Conservation (phyloP, 2,888 invertebrate species). For the Phrixothrix hirtus region DNA sequence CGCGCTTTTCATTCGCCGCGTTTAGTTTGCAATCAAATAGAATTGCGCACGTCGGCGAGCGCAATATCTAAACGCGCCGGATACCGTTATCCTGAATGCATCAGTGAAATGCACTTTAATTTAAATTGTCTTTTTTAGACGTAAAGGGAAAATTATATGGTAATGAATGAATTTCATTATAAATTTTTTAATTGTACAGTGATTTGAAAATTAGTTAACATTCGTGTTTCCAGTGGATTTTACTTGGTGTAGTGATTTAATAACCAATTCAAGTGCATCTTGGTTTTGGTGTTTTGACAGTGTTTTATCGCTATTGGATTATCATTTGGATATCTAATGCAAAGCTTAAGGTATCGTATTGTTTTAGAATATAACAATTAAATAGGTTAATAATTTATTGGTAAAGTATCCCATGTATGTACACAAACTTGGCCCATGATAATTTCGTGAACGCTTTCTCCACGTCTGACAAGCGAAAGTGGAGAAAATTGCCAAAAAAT, state of each 20-base stretch:
- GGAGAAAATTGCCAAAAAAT: conserved; percentile 28
- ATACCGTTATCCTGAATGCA: conserved; percentile 31
- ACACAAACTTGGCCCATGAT: conserved; percentile 13
- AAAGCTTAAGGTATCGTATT: conserved; percentile 8
- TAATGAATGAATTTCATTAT: no score
- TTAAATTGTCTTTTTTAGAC: conserved; percentile 7
- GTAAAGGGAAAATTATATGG: neutral
- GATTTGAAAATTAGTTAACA: neutral
- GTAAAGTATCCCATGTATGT: neutral
- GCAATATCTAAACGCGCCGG: conserved; percentile 31
- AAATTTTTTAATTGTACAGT: no score
- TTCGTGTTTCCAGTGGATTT: neutral
- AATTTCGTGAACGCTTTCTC: conserved; percentile 29
- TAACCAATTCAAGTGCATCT: no score
- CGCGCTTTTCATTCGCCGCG: conserved; percentile 35
- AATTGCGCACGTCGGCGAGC: conserved; percentile 38
- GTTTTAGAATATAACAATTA: neutral
- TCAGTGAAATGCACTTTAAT: conserved; percentile 19
- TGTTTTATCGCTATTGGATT: conserved; percentile 8
- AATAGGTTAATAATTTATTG: neutral
- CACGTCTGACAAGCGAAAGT: conserved; percentile 30
- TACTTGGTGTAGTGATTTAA: no score
- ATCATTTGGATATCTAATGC: conserved; percentile 13
- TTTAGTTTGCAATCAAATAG: conserved; percentile 28
- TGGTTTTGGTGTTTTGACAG: conserved; percentile 6